Base-by-base conservation (phyloP, 2,797 vertebrate species). In the Darevskia nairensis region DNA sequence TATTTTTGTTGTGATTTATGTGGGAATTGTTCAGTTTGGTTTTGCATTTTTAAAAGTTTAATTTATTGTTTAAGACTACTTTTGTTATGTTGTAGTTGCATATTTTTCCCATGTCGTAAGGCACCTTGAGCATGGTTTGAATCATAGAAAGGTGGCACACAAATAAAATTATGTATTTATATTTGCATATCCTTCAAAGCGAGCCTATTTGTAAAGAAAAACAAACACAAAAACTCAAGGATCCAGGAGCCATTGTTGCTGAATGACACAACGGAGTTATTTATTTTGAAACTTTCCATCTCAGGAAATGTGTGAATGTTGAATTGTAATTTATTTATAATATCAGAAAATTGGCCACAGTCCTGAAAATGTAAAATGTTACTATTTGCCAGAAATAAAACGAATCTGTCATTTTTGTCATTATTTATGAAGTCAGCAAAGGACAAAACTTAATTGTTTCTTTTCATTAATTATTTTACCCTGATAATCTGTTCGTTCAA, bases 121-220 rank as follows among this genome's bases (percentile, higher is more conserved):
- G 10, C 46, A 50, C 46, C 10, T 50, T 50, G 46, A 11, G 2
- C 10, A 50, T 50, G 46, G 46, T 50, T 50, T 50, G 46, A 50
- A 50, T 50, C 2, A 0, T 50, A 50, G 46, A 50, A 50, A 50
- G 10, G 46, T 50, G 46, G 46, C 46, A 50, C 10, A 50, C 46
- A 50, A 50, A 50, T 50, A 11, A 11, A 50, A 50, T 50, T 50
- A 50, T 50, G 46, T 50, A 50, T 50, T 50, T 50, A 50, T 50
- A 50, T 50, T 50, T 21, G 19, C 6, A 75, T n/a, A 44, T 74
- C 44, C 29, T 87, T 87, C 55, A 75, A 44, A 82, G 13, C 19
- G 39, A 64, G 55, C 46, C 74, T 55, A 66, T 75, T 75, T 71
- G 61, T 66, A 87, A 87, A 61, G 29, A 82, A 78, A 69, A 85